Conservation (phyloP, 2,888 invertebrate genomes). For the Polymixis flavicincta region DNA sequence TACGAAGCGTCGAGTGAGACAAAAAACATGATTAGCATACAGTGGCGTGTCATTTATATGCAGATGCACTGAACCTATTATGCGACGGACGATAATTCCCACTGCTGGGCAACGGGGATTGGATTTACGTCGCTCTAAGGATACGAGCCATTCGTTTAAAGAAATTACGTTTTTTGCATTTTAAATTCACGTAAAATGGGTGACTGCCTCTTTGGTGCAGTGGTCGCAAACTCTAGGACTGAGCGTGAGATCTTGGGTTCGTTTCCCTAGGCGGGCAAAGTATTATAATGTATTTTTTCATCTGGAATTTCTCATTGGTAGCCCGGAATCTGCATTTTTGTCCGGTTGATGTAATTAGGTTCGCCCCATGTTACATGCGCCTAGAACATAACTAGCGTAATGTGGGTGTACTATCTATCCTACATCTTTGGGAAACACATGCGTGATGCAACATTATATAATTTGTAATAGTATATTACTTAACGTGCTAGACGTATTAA, state of each 20-base stretch:
- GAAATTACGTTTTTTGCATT: slow-evolving; percentile 7
- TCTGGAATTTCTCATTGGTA: too few species aligned
- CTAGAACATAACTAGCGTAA: too few species aligned
- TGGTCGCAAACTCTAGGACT: background rate
- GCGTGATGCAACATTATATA: too few species aligned
- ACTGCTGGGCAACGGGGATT: slow-evolving; percentile 53
- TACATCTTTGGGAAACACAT: background rate
- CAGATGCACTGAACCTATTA: slow-evolving; percentile 68
- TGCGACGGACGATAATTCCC: slow-evolving; percentile 60
- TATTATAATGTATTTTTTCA: background rate
- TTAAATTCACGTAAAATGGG: background rate
- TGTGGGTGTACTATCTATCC: too few species aligned
- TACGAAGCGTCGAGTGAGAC: slow-evolving; percentile 32
- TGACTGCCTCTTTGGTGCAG: background rate
- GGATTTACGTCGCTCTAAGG: slow-evolving; percentile 41
- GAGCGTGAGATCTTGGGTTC: background rate
- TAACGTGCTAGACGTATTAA: background rate
- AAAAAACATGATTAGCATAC: slow-evolving; percentile 57
- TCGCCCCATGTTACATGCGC: too few species aligned
- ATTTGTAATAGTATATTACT: background rate
- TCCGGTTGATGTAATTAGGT: too few species aligned
- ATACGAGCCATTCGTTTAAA: slow-evolving; percentile 31
- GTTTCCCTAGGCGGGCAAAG: background rate
- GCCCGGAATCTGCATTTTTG: too few species aligned
- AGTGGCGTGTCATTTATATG: slow-evolving; percentile 65